Percentiles rank a stretch among this genome's conserved stretches.
These are phyloP conservation scores for Acleris sparsana DNA, from an alignment of 2,888 invertebrate genomes.

Conservation along the genomic window DNA sequence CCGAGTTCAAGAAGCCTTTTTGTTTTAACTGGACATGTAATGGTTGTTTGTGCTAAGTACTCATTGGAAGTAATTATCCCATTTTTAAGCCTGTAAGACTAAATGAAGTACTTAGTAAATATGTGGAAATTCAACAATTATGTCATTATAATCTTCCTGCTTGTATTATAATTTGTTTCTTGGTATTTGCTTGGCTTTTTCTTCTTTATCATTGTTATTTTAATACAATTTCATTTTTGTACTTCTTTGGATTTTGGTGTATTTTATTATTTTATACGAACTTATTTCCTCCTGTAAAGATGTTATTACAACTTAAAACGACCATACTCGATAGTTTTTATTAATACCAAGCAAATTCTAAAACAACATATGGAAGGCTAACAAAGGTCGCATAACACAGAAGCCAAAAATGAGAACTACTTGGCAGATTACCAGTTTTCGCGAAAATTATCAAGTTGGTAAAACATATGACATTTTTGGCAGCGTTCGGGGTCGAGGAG, in stretches of 20 bases:
- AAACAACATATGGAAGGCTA: not conserved
- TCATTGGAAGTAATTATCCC: not conserved
- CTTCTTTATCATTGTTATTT: too few species aligned
- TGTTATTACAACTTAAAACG: too few species aligned
- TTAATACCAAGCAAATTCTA: too few species aligned
- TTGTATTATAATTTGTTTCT: too few species aligned
- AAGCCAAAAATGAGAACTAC: conserved; percentile 8
- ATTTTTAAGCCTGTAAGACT: not conserved
- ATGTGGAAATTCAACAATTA: too few species aligned
- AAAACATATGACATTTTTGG: conserved; percentile 23
- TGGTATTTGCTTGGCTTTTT: too few species aligned
- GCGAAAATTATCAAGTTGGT: conserved; percentile 10
- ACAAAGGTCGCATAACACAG: not conserved
- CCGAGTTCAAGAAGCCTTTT: conserved; percentile 67
- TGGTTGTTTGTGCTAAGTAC: conserved; percentile 15
- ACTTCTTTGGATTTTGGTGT: too few species aligned
- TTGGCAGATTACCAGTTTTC: conserved; percentile 26
- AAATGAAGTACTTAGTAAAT: not conserved
- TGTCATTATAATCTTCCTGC: too few species aligned
- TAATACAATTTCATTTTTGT: too few species aligned
- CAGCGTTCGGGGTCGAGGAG: conserved; percentile 1
- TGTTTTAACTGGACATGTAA: conserved; percentile 1
- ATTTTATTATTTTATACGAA: too few species aligned
- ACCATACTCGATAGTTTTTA: too few species aligned
- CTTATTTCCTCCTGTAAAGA: too few species aligned